Base-by-base conservation (phyloP, 1,140 invertebrate species). In the Drosophila athabasca region DNA sequence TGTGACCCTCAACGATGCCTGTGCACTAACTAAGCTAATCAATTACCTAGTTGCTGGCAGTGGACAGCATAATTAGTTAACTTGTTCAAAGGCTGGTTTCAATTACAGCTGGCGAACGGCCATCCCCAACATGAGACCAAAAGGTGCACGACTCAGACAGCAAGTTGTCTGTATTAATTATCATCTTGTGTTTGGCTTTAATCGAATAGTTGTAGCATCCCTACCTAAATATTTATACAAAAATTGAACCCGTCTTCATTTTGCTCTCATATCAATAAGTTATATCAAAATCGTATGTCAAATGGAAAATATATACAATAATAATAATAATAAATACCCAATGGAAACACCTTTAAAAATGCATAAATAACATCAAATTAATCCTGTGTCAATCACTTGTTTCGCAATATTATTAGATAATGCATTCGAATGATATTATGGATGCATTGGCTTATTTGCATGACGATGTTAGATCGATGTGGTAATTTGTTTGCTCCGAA, bases 1-100 rank as follows among this genome's bases (percentile, higher is more conserved):
- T 26, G n/a, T 65, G 64, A 52, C 60, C 65, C 55, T 50, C 51
- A 44, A 17, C 60, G 24, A 31, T 44, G 60, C 31, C 60, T 58
- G 26, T 13, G 24, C 24, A 41, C 39, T 43, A 69, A 69, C 66
- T 69, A 69, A 69, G 57, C 41, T 35, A 69, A 69, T 69, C 51
- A 69, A 69, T 69, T 69, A 69, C 64, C 51, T 57, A 69, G 66
- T 57, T 69, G 26, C 24, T 39, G 41, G 26, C 45, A 43, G 44
- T 39, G 45, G 44, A 49, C 66, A 69, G 64, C 26, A 55, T 69
- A 69, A 69, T 69, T 69, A 69, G 66, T 68, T 69, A 57, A 43
- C 62, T 69, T 49, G 44, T 9, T 19, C 50, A n/a, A 39, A 39
- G 35, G 43, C 62, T 57, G 35, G 17, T 57, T 65, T 68, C 66